Evolutionary conservation across 2,888 invertebrate genomes (phyloP), one percentile per base, ranked within the genome.

Genomic region (Scaptomyza reducta): DNA sequence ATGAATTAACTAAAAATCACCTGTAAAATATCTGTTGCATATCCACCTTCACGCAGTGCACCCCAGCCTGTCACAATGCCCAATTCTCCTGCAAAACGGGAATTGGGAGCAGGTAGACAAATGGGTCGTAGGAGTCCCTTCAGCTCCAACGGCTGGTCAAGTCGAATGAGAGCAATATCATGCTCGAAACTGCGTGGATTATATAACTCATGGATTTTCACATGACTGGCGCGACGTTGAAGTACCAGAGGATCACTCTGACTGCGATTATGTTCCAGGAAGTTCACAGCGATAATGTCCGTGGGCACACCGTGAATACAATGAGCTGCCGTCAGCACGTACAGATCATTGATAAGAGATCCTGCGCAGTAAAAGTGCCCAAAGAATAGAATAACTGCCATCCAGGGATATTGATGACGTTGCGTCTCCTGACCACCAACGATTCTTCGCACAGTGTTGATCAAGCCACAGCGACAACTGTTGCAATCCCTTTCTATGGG

Each of bases 1-100:
- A 7, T 2, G 16, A 29, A 4, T 14, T 29, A 29, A 0, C 44
- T 4, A 6, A 7, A 45, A 7, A 6, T 96, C 92, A 96, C 96
- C 87, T 94, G 94, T 35, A 97, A 91, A 14, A 93, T 94, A 51
- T 92, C 92, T 0, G 96, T 94, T 5, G 94, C 93, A 6, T 93
- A 91, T 0, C 96, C 96, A 13, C 94, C 94, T 86, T 95, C 95
- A 57, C 93, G 92, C 0, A 94, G 93, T 7, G 95, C 95, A 2
- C 96, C 96, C 96, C 96, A 96, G 2, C 96, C 96, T 1, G 94
- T 94, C 1, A 94, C 95, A 22, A 95, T 92, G 0, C 93, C 94
- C 80, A 70, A 57, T 22, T 83, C 76, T 0, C 83, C 88, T 2
- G n/a, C 81, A 44, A 87, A 90, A 22, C 80, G 81, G 55, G 77